Base-by-base conservation (phyloP, 2,797 vertebrate genomes). In the Macropodus opercularis region DNA sequence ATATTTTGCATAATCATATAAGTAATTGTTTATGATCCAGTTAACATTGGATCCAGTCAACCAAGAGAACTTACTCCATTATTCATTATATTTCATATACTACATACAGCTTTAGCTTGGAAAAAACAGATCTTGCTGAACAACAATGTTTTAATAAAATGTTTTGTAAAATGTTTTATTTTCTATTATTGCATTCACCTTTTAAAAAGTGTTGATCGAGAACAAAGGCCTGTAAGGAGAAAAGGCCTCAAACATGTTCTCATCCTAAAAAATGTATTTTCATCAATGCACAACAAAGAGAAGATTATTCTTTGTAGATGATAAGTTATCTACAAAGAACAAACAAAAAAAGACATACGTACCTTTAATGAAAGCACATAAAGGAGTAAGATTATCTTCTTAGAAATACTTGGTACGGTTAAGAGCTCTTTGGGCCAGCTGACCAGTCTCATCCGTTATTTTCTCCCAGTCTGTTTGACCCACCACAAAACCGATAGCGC, bases 331-430 rank as follows among this genome's bases (percentile, higher is more conserved):
- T 55, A 56, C 21, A 60, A 50, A 22, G 4, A 3, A 41, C 8
- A 12, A 8, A 34, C 19, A 19, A 1, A 1, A 41, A 35, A 53
- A 56, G 18, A 55, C 0, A 40, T 22, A 78, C 83, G 4, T 77
- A 87, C 88, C 87, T 77, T 76, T 52, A 26, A 17, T 32, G 48
- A 65, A 56, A 22, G 62, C 34, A 17, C 59, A 64, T 76, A 59
- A 55, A 46, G 12, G n/a, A 27, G 38, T 12, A 50, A 73, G 31
- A 81, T 61, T 18, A 35, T 89, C 81, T 89, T 89, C 87, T 96
- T 94, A 99, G 88, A 99, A 99, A 91, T 99, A 99, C 87, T 99
- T 99, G 78, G 98, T 99, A 71, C 98, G 97, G 88, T 99, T 99
- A 71, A 99, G 95, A 86, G 98, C 98, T 94, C 91, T 94, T 87